Evolutionary conservation across 2,797 vertebrate genomes (phyloP).

Genomic region (Oreortyx pictus): DNA sequence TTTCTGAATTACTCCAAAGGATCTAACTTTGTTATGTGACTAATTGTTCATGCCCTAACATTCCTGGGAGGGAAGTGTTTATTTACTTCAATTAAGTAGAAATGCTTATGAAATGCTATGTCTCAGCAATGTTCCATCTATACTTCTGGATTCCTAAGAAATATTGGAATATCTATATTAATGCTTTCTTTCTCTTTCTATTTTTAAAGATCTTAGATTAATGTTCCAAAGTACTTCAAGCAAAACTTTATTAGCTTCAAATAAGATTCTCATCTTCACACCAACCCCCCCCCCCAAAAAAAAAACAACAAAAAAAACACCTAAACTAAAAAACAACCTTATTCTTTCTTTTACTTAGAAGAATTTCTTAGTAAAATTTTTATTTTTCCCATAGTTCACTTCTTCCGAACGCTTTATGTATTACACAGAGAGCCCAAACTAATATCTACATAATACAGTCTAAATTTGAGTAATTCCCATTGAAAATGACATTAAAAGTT

Average conservation of each 20-base stretch:
- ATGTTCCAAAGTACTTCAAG: neutral
- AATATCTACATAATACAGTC: neutral
- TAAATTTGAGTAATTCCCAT: neutral
- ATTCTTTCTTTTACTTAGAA: neutral
- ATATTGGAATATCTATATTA: neutral
- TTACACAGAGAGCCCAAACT: neutral
- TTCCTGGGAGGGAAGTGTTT: neutral
- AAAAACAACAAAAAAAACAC: too few species aligned
- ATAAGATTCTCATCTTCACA: neutral
- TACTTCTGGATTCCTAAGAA: neutral
- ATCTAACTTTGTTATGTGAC: neutral
- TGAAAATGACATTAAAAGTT: neutral
- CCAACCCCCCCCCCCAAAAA: neutral
- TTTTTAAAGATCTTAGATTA: neutral
- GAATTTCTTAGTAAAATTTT: neutral
- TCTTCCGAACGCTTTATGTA: neutral
- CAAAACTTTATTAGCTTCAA: neutral
- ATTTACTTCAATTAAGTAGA: neutral
- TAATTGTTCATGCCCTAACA: constrained; percentile 12
- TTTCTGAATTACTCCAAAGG: neutral
- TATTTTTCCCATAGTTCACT: neutral
- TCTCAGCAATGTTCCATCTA: neutral
- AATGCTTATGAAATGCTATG: neutral
- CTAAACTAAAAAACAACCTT: neutral
- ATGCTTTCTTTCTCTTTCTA: neutral